phyloP scores from a whole-genome alignment of 1,140 invertebrate genomes.

The Drosophila sp. region DNA sequence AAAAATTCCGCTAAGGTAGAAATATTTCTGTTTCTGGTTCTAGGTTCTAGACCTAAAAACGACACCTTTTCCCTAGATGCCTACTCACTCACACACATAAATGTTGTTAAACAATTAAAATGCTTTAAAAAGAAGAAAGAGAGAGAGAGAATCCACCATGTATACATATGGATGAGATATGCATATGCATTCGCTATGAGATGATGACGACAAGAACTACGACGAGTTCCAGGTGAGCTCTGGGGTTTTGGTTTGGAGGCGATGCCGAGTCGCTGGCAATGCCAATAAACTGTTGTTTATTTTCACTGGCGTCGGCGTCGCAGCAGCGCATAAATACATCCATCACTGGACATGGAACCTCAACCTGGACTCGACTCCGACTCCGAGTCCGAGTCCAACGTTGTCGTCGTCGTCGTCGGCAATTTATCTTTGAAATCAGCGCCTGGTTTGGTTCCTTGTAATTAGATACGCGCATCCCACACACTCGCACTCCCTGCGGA shows the following conservation, averaged over 20 bases:
- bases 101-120: slow-evolving; percentile 67
- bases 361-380: slow-evolving; percentile 34
- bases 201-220: slow-evolving; percentile 44
- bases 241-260: slow-evolving; percentile 28
- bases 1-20: slow-evolving; percentile 54
- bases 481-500: slow-evolving; percentile 31
- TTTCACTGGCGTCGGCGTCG: slow-evolving; percentile 57
- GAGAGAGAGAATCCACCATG: slow-evolving; percentile 30
- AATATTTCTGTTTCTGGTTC: slow-evolving; percentile 26
- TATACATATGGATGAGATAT: slow-evolving; percentile 8
- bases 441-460: slow-evolving; percentile 59
- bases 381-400: slow-evolving; percentile 10
- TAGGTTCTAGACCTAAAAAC: slow-evolving; percentile 59
- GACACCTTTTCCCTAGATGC: slow-evolving; percentile 51
- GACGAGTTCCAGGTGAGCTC: slow-evolving; percentile 24
- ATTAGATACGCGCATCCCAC: slow-evolving; percentile 70
- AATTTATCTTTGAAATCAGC: slow-evolving; percentile 76
- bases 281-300: slow-evolving; percentile 80
- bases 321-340: slow-evolving; percentile 62
- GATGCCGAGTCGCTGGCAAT: slow-evolving; percentile 37
- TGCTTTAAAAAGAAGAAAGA: slow-evolving; percentile 49
- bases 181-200: slow-evolving; percentile 37
- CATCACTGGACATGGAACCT: slow-evolving; percentile 25
- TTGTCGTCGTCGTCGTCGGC: slow-evolving; percentile 43
- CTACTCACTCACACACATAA: slow-evolving; percentile 31